A percentile compares a stretch with the other conserved stretches of the same genome.
Evolutionary conservation across 2,113 vertebrate species (phyloP).

Genomic region (Semnornis frantzii): DNA sequence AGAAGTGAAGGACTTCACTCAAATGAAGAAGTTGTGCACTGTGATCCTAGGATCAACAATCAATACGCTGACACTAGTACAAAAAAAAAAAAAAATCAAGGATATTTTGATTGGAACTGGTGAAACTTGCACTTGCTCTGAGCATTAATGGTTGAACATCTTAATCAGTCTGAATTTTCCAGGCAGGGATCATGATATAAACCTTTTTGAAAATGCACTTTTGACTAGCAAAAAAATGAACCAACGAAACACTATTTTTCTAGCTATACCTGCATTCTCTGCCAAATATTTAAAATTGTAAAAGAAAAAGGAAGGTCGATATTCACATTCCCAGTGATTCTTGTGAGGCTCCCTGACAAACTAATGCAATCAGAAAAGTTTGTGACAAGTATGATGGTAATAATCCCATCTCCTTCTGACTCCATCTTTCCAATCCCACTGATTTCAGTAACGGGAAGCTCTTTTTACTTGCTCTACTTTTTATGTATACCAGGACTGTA

Average conservation of each 20-base stretch:
- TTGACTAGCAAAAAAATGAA: neutral
- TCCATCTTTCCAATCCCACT: neutral
- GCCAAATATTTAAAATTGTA: neutral
- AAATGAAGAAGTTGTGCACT: neutral
- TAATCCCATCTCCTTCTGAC: neutral
- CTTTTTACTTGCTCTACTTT: neutral
- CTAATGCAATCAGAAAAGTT: neutral
- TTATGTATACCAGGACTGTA: neutral
- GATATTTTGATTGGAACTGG: neutral
- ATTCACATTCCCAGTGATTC: neutral
- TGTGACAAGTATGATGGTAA: neutral
- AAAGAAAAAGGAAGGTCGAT: neutral
- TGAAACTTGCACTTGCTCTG: neutral
- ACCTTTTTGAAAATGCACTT: neutral
- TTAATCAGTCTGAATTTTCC: neutral
- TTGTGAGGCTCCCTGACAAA: neutral
- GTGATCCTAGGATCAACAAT: neutral
- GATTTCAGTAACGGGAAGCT: neutral
- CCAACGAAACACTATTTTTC: neutral
- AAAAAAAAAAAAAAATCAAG: no score
- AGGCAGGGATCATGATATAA: neutral
- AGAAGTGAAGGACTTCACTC: neutral
- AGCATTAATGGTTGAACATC: neutral
- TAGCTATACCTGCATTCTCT: neutral
- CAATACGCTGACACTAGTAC: neutral